Evolutionary conservation across 1,140 invertebrate genomes (phyloP).

Genomic region (Spodoptera litura): DNA sequence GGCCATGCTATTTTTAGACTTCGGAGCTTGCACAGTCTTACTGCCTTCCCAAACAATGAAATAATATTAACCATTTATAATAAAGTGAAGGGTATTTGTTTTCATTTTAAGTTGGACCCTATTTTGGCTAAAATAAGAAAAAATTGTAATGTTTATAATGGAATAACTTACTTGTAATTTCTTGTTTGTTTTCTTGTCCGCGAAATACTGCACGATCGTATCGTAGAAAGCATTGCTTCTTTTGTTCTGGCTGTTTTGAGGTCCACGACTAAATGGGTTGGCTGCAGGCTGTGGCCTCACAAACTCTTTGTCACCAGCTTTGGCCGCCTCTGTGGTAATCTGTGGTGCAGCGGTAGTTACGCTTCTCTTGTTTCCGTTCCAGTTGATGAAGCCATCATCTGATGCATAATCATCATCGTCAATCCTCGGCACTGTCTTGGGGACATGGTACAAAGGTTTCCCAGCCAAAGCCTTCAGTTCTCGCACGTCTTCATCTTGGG

Average conservation of each 20-base stretch:
- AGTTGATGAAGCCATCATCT: slow-evolving; percentile 84
- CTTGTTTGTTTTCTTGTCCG: slow-evolving; percentile 73
- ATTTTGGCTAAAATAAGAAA: not conserved
- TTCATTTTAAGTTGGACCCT: no score
- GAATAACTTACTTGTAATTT: slow-evolving; percentile 67
- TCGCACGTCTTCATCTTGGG: slow-evolving; percentile 88
- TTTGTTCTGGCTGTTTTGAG: slow-evolving; percentile 63
- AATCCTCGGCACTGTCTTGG: slow-evolving; percentile 77
- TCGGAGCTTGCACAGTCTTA: slow-evolving; percentile 69
- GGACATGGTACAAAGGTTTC: slow-evolving; percentile 82
- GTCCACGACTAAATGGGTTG: slow-evolving; percentile 57
- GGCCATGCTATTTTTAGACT: slow-evolving; percentile 83
- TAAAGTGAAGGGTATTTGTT: not conserved
- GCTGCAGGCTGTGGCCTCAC: slow-evolving; percentile 87
- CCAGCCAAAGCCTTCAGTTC: slow-evolving; percentile 87
- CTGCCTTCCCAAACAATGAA: slow-evolving; percentile 49
- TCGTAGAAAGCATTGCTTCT: slow-evolving; percentile 80
- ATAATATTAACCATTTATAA: slow-evolving; percentile 10
- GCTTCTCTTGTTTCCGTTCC: slow-evolving; percentile 84
- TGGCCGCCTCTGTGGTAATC: slow-evolving; percentile 53
- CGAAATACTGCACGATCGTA: slow-evolving; percentile 81
- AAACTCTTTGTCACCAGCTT: slow-evolving; percentile 87
- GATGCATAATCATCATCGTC: slow-evolving; percentile 79
- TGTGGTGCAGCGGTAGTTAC: slow-evolving; percentile 66
- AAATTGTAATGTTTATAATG: not conserved